Evolutionary conservation across 1,140 invertebrate species (phyloP), one percentile per base, ranked within the genome.

Genomic region (Cotesia chilonis): DNA sequence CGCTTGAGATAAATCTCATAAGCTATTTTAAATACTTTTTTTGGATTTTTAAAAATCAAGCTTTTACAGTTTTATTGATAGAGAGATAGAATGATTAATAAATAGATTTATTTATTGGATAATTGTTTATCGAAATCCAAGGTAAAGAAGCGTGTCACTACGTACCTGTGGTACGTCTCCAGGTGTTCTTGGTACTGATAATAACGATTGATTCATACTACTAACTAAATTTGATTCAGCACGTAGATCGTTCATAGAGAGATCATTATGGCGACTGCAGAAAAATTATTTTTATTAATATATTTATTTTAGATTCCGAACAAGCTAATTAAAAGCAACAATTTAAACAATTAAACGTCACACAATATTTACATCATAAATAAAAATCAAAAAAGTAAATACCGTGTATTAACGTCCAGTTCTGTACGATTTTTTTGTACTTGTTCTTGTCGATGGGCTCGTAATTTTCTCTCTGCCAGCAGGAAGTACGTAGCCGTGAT

Each of bases 401-500:
- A 84, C 84, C 79, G 83, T 12, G 78, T 67, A 1, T 80, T 81
- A 76, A 85, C 81, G 63, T 82, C 77, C 1, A 84, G 78, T 36
- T 84, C 83, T 55, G 82, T 79, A 0, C 82, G 73, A 75, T 78
- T 80, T 74, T 88, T 89, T 70, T 86, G 84, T 38, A 83, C 82
- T 72, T 89, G 88, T 80, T 94, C 92, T 75, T 92, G 90, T 28
- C 91, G 85, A 69, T 93, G 91, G 57, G 92, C 89, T 82, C 91
- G 90, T 28, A 98, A 87, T 84, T 97, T 96, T 72, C 96, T 88
- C 88, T 99, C 98, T 28, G 97, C 97, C 74, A 99, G 88, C 77
- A 99, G 88, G 88, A 96, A 99, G 88, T 99, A 99, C 37, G 98
- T 99, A 36, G 98, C 98, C 38, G 98, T 98, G 76, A 99, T 94